Evolutionary conservation across 2,113 vertebrate species (phyloP), one percentile per base, ranked within the genome.

Genomic region (Rhinopomastus cyanomelas): DNA sequence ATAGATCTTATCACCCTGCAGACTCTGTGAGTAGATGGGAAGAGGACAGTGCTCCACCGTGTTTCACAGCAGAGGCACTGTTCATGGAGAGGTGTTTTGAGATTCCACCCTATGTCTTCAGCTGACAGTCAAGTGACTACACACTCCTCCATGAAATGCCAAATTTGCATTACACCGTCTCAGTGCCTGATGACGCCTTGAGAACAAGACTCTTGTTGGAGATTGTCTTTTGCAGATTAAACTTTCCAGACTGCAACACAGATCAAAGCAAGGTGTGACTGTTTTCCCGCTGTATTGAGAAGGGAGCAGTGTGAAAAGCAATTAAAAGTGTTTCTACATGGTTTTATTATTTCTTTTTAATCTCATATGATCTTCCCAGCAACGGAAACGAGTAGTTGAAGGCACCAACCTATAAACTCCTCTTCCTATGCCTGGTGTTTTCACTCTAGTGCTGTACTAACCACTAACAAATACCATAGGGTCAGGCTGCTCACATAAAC

Each of bases 191-290:
- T 68, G 93, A 90, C 80, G 74, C 90, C 88, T 84, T 81, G 90
- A 86, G 92, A 94, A 86, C 69, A 57, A 88, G 66, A 59, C 83
- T 84, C 61, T 30, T 37, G 49, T 80, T 84, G 77, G 81, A 94
- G 90, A 94, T 91, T 90, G 94, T 91, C 93, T 94, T 95, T 88
- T 90, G 90, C 67, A 92, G 95, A 93, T 93, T 96, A 95, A 94
- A 59, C 55, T 90, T 85, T 16, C 84, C 94, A 95, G 94, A 84
- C 92, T 94, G 73, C 42, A 86, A 44, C 26, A 1, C 3, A 91
- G 68, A 95, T 92, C 94, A 93, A 94, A 96, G 92, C 6, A 30
- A 96, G 88, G 90, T 90, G 86, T 94, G 95, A 90, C 92, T 91
- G 66, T 88, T 94, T 93, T 85, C 55, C 66, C 88, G 5, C 57